A percentile compares a stretch with the other conserved stretches of the same genome.
These are phyloP conservation scores for Enteromius treurensis DNA, from an alignment of 2,797 vertebrate species.

Conservation along the genomic window DNA sequence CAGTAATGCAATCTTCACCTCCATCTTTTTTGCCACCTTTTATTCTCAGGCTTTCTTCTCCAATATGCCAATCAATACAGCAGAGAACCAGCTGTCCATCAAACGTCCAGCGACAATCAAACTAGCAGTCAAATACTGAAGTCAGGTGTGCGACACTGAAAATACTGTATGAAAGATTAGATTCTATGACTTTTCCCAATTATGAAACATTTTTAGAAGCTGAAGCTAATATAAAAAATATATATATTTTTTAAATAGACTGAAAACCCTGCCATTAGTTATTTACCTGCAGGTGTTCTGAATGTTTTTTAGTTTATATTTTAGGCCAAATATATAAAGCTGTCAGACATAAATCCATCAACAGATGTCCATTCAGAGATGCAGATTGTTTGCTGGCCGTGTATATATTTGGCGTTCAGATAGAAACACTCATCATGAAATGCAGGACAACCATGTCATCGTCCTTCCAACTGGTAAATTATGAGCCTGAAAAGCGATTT, in stretches of 20 bases:
- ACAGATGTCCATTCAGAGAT: conserved; percentile 1
- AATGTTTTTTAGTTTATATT: neutral
- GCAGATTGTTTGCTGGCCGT: conserved; percentile 31
- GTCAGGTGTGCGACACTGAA: conserved; percentile 69
- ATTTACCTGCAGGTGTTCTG: neutral
- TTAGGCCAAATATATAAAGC: neutral
- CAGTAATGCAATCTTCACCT: conserved; percentile 49
- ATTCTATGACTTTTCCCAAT: conserved; percentile 47
- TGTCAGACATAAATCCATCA: neutral
- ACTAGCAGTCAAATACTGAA: conserved; percentile 61
- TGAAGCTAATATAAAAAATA: too few relatives aligned
- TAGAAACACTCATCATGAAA: conserved; percentile 21
- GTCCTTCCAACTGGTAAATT: conserved; percentile 30
- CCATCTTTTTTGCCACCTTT: conserved; percentile 39
- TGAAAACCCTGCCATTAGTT: neutral
- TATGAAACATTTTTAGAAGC: conserved; percentile 40
- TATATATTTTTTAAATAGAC: neutral
- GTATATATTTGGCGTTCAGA: conserved; percentile 17
- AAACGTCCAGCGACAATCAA: conserved; percentile 63
- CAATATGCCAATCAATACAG: conserved; percentile 59
- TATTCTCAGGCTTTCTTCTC: conserved; percentile 29
- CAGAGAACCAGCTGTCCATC: conserved; percentile 57
- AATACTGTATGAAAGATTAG: conserved; percentile 66
- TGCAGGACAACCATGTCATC: conserved; percentile 32
- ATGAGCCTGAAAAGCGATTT: conserved; percentile 66